Evolutionary conservation across 2,797 vertebrate species (phyloP).

Genomic region (Paguma larvata): DNA sequence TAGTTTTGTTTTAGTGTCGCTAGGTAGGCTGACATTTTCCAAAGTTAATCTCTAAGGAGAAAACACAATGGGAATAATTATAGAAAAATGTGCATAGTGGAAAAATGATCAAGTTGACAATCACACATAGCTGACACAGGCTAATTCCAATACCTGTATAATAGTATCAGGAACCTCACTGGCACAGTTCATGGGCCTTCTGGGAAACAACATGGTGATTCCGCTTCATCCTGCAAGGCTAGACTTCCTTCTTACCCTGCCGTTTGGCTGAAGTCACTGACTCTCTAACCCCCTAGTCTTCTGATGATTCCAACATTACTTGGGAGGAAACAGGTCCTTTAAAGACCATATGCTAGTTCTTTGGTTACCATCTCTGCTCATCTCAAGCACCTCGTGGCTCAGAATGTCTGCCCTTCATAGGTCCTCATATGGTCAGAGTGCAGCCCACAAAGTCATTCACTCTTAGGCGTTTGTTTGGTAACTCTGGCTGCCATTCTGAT

Average conservation of each 20-base stretch:
- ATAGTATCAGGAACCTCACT: neutral
- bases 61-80: conserved; percentile 63
- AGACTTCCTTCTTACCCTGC: neutral
- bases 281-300: neutral
- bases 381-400: neutral
- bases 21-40: conserved; percentile 23
- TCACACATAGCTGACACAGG: neutral
- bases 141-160: neutral
- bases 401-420: neutral
- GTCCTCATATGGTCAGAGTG: neutral
- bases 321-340: neutral
- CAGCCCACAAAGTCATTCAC: neutral
- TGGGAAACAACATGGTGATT: neutral
- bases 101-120: conserved; percentile 32
- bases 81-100: conserved; percentile 21
- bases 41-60: conserved; percentile 53
- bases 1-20: conserved; percentile 22
- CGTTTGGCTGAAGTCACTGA: neutral
- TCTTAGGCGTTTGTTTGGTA: neutral
- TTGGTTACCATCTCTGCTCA: neutral
- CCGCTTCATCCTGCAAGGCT: neutral
- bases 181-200: neutral
- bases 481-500: conserved; percentile 10
- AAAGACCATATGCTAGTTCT: neutral
- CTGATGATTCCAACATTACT: neutral